Evolutionary conservation across 2,888 invertebrate genomes (phyloP), one percentile per base, ranked within the genome.

Genomic region (Prenolepis imparis): DNA sequence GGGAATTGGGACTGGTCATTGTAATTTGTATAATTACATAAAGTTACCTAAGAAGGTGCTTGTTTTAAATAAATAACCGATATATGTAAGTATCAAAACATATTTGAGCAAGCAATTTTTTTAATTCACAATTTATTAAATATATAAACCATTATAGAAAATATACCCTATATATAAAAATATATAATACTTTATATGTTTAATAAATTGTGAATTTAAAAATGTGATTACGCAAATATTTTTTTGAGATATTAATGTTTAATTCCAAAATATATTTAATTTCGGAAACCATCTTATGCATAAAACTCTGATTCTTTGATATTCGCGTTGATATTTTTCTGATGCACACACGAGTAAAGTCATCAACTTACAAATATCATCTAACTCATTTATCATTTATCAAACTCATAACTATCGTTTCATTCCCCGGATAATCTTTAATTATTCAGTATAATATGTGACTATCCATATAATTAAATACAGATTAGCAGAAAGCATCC

Each of bases 391-490:
- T 4, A 36, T 4, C 5, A 36, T 82, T 89, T 87, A 90, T 91
- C 89, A 86, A 90, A 90, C 84, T 73, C 11, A 44, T 44, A 15
- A 90, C 88, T 57, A 81, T 81, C 84, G 82, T 84, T 81, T 84
- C 75, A 52, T 52, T 52, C 15, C 67, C 66, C 64, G 68, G 18
- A 64, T 66, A 83, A 86, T 85, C 68, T 70, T 83, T 83, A 82
- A 83, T 83, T 86, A 87, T 48, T 59, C 80, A 18, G n/a, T 52
- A n/a, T 52, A 52, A 52, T 18, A 2, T 3, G n/a, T n/a, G 8
- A 52, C n/a, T n/a, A n/a, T 52, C n/a, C 2, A 18, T 52, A 52
- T 52, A 52, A 52, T 52, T 44, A 73, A 66, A 86, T 87, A 61
- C 82, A 80, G 86, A 84, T 82, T 75, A 80, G 48, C n/a, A 18